Evolutionary conservation across 35 echinoderm and acorn worm genomes (phyloP).

Genomic region (Strongylocentrotus purpuratus): DNA sequence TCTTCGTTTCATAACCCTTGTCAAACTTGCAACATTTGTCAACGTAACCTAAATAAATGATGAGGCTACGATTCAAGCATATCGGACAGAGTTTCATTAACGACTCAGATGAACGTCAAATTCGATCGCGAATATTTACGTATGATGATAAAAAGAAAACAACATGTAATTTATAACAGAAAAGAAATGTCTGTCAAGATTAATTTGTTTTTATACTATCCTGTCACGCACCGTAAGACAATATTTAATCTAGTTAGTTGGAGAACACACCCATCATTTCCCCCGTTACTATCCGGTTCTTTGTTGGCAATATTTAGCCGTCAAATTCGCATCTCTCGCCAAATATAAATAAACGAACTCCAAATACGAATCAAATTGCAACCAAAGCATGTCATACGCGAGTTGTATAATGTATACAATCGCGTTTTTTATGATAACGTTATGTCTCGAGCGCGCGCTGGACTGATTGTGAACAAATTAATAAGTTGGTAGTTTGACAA

Average conservation of each 20-base stretch:
- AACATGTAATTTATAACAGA: not conserved
- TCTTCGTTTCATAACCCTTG: too few species aligned
- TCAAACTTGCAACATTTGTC: not conserved
- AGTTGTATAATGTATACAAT: constrained; percentile 29
- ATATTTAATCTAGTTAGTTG: constrained; percentile 22
- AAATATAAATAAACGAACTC: constrained; percentile 39
- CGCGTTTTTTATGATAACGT: not conserved
- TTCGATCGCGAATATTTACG: not conserved
- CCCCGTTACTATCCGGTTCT: not conserved
- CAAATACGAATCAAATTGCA: not conserved
- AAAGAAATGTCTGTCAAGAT: constrained; percentile 27
- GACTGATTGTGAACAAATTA: constrained; percentile 40
- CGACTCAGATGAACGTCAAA: not conserved
- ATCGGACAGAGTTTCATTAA: not conserved
- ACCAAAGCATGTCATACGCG: not conserved
- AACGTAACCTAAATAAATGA: not conserved
- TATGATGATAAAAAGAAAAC: not conserved
- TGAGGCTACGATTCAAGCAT: not conserved
- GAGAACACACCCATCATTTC: not conserved
- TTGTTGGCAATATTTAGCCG: constrained; percentile 16
- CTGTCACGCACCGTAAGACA: constrained; percentile 8
- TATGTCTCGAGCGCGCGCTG: not conserved
- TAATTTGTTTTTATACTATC: constrained; percentile 18
- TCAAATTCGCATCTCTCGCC: constrained; percentile 26
- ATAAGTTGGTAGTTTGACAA: constrained; percentile 48